Evolutionary conservation across 2,113 vertebrate genomes (phyloP), one percentile per base, ranked within the genome.

Genomic region (Carlito syrichta): DNA sequence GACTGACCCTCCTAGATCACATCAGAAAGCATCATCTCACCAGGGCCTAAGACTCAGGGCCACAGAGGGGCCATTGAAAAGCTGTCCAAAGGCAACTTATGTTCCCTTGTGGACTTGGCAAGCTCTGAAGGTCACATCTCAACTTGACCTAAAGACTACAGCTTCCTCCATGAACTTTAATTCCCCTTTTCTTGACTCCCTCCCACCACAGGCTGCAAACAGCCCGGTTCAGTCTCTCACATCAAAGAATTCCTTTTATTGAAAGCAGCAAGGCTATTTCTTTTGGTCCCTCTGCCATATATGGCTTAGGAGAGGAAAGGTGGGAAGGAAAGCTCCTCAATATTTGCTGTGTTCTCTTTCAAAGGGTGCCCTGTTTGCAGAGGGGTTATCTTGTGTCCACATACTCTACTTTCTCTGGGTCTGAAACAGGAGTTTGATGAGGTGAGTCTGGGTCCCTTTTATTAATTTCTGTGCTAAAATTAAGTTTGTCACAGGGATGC

Each of bases 241-340:
- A 98, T 98, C 98, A 99, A 98, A 98, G 98, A 96, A 94, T 58
- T 94, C 94, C 98, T 97, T 98, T 98, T 94, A 97, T 52, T 98
- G 69, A 95, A 97, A 97, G 89, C 89, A 97, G 89, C 35, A 86
- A 97, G 93, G 63, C 93, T 86, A 89, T 90, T 94, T 95, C 86
- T 94, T 78, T 68, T 5, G 83, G 86, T 38, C 86, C 60, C 85
- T 91, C 17, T 73, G 85, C 95, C 22, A 4, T 96, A 77, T 79
- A 97, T n/a, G 91, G 96, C n/a, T 94, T 52, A 96, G 94, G 52
- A 96, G 76, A 30, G 71, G 82, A 94, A 93, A 91, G 94, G 89
- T 3, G 6, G 88, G 74, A 93, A 84, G 95, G 48, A 97, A 97
- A 97, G 89, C 30, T 4, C 94, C 86, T 74, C 0, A 93, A 22